These are phyloP conservation scores for Pseudococcus viburni DNA, from an alignment of 2,888 invertebrate genomes.

Conservation along the genomic window DNA sequence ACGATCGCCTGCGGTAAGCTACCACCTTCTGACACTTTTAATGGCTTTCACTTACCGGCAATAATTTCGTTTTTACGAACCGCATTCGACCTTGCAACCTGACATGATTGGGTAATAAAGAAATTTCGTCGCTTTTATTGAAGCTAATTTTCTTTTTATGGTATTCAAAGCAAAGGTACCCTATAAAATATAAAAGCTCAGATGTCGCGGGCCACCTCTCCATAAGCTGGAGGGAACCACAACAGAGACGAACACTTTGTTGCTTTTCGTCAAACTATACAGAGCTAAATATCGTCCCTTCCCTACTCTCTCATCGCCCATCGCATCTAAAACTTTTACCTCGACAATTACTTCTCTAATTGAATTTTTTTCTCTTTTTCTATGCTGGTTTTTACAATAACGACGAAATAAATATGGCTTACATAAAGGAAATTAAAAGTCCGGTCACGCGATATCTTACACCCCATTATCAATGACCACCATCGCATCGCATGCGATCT, in stretches of 20 bases:
- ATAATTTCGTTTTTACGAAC: constrained; percentile 45
- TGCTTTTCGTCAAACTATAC: neutral
- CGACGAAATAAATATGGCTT: constrained; percentile 34
- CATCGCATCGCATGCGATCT: constrained; percentile 34
- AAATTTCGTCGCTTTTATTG: constrained; percentile 51
- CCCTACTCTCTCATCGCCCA: neutral
- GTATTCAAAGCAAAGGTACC: constrained; percentile 27
- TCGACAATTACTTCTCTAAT: constrained; percentile 34
- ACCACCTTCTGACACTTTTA: constrained; percentile 10
- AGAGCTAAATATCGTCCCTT: neutral
- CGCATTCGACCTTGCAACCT: constrained; percentile 50
- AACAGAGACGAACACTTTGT: neutral
- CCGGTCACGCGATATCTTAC: constrained; percentile 54
- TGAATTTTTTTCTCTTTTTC: constrained; percentile 9
- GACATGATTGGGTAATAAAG: constrained; percentile 54
- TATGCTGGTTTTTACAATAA: neutral
- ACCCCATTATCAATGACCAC: constrained; percentile 22
- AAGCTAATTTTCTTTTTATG: constrained; percentile 51
- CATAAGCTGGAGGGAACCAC: neutral
- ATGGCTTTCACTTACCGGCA: constrained; percentile 48
- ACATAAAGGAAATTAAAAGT: constrained; percentile 56
- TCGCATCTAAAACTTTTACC: neutral
- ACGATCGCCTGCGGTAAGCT: neutral
- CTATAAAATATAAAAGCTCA: neutral
- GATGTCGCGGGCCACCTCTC: neutral